Conservation (phyloP, 2,888 invertebrate species). For the Zaprionus bogoriensis region DNA sequence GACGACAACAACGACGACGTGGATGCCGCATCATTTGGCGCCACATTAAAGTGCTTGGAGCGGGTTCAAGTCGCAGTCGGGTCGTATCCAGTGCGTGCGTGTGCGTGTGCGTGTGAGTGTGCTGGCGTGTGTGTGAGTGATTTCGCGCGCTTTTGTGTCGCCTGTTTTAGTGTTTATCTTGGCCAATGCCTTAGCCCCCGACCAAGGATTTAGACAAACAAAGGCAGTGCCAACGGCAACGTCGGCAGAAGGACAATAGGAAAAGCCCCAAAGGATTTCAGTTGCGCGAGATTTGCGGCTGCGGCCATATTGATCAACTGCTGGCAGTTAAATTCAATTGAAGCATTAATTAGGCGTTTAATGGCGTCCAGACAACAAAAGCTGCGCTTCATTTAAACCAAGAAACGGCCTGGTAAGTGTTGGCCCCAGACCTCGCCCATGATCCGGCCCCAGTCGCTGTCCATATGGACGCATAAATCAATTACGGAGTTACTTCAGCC, state of each 20-base stretch:
- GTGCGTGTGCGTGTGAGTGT: conserved; percentile 15
- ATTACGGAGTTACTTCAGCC: conserved; percentile 50
- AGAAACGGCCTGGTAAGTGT: conserved; percentile 30
- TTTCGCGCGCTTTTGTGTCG: conserved; percentile 74
- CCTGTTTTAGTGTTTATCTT: conserved; percentile 53
- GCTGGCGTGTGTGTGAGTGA: conserved; percentile 36
- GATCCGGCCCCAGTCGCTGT: neutral
- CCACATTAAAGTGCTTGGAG: conserved; percentile 63
- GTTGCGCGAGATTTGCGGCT: conserved; percentile 45
- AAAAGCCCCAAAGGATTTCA: conserved; percentile 30
- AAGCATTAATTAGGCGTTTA: conserved; percentile 67
- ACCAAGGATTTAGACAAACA: conserved; percentile 32
- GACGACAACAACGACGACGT: conserved; percentile 17
- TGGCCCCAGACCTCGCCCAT: neutral
- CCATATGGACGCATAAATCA: conserved; percentile 64
- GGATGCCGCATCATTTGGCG: conserved; percentile 61
- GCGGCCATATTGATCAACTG: conserved; percentile 55
- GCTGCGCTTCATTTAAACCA: conserved; percentile 25
- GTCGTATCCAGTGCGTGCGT: neutral
- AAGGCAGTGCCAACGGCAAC: conserved; percentile 12
- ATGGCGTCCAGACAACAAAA: conserved; percentile 67
- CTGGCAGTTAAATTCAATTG: conserved; percentile 55
- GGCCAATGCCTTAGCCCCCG: conserved; percentile 35
- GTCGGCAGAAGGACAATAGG: conserved; percentile 22
- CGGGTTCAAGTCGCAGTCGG: conserved; percentile 33